Base-by-base conservation (phyloP, 2,113 vertebrate species). In the Danionella cerebrum region DNA sequence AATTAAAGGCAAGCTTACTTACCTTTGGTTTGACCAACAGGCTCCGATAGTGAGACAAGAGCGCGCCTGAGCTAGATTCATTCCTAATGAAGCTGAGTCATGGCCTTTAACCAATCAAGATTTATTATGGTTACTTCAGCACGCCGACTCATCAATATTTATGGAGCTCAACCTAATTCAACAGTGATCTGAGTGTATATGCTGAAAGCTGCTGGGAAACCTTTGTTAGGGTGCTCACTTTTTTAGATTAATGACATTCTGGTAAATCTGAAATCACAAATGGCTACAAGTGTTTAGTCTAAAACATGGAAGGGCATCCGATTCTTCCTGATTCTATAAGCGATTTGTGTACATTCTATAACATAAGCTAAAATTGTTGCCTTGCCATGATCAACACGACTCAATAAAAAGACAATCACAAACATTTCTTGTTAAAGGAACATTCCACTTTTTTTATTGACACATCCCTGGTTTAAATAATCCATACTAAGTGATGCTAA, bases 1-100 rank as follows among this genome's bases (percentile, higher is more conserved):
- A 77, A 86, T 88, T 83, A 84, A 64, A 63, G 64, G 25, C 63
- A 62, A 58, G 64, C 81, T 76, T 77, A 78, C 78, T 79, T 79
- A 76, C 79, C 80, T 67, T 64, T 75, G 76, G 73, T 79, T 85
- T 74, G 66, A 76, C 72, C 65, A 74, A 54, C 60, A 29, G 54
- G 70, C 58, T 62, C 31, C 65, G 57, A 36, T 41, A 51, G 8
- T 27, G 53, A 67, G 55, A 36, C 41, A 16, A 54, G 64, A 47
- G 65, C 39, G 9, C 36, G 67, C 48, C 65, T 71, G 33, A 36
- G 54, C 13, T 19, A 65, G 71, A 75, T 76, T 69, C 57, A 76
- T 76, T 68, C 65, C 58, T 76, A 69, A 76, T 71, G 65, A 72
- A 72, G 67, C 67, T 73, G 50, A 70, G 62, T 76, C 70, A 73